Base-by-base conservation (phyloP, 2,113 vertebrate species). In the Marmota flaviventris region DNA sequence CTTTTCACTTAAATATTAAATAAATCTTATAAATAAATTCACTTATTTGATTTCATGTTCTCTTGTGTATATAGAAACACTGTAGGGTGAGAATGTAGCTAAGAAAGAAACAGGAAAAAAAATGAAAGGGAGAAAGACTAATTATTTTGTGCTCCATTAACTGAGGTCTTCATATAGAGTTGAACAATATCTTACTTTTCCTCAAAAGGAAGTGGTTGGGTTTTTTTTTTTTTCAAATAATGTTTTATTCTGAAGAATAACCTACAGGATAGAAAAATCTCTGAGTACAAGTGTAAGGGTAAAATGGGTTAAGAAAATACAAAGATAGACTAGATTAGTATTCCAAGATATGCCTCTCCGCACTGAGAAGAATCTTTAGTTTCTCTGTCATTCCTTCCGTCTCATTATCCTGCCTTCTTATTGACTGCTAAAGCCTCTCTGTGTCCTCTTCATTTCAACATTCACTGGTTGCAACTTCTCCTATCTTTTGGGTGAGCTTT, bases 1-100 rank as follows among this genome's bases (percentile, higher is more conserved):
- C 25, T 73, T 93, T 94, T 83, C 29, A 77, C 32, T 79, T 93
- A 69, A 6, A 58, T 75, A 65, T 69, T n/a, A 89, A 94, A 81
- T 83, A 67, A 12, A 14, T 88, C 32, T 86, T 96, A 8, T 86
- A 94, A 85, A 42, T 91, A 27, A 78, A 32, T 88, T 86, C 20
- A 75, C 77, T 89, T 24, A 18, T 77, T 75, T 69, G n/a, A 93
- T 61, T 91, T 20, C 9, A 45, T 39, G 9, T 65, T 82, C 73
- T 86, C 34, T 78, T 70, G 3, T 42, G 53, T 67, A 42, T 20
- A 0, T 63, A 93, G 2, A 76, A 89, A 72, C 56, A 34, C 24
- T n/a, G 0, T 77, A 86, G 79, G 61, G 9, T 63, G 25, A 63
- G 61, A 22, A 63, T 63, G 61, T 27, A 63, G 58, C 22, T 61